Conservation (phyloP, 2,888 invertebrate genomes). For the Parelbella ahira region DNA sequence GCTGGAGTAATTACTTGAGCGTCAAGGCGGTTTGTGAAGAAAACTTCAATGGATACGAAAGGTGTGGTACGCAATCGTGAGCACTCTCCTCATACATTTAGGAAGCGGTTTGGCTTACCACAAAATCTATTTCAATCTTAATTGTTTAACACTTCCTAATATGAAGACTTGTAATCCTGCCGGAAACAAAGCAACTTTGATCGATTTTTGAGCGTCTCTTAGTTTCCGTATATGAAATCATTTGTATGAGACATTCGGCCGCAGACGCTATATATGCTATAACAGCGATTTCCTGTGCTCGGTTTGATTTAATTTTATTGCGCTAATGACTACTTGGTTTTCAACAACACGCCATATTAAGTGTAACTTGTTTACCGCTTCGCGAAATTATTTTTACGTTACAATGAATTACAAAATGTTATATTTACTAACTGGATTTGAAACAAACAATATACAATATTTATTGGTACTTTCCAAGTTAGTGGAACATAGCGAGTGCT, state of each 20-base stretch:
- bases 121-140: conserved; percentile 51
- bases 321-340: conserved; percentile 22
- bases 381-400: too few species aligned
- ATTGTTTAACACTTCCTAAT: conserved; percentile 71
- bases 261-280: conserved; percentile 36
- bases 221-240: conserved; percentile 71
- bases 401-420: too few species aligned
- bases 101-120: conserved; percentile 68
- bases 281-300: conserved; percentile 33
- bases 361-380: too few species aligned
- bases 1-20: conserved; percentile 35
- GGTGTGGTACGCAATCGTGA: neutral
- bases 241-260: conserved; percentile 44
- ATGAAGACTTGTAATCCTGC: conserved; percentile 59
- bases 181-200: conserved; percentile 56
- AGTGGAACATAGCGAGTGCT: too few species aligned
- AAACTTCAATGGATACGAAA: conserved; percentile 45
- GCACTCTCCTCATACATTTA: too few species aligned
- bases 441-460: too few species aligned
- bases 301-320: conserved; percentile 36
- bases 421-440: too few species aligned
- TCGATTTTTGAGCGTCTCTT: conserved; percentile 55
- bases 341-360: conserved; percentile 7
- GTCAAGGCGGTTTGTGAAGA: conserved; percentile 30
- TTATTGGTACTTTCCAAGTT: too few species aligned